Conservation (phyloP, 2,113 vertebrate genomes). For the Ramphastos sulfuratus region DNA sequence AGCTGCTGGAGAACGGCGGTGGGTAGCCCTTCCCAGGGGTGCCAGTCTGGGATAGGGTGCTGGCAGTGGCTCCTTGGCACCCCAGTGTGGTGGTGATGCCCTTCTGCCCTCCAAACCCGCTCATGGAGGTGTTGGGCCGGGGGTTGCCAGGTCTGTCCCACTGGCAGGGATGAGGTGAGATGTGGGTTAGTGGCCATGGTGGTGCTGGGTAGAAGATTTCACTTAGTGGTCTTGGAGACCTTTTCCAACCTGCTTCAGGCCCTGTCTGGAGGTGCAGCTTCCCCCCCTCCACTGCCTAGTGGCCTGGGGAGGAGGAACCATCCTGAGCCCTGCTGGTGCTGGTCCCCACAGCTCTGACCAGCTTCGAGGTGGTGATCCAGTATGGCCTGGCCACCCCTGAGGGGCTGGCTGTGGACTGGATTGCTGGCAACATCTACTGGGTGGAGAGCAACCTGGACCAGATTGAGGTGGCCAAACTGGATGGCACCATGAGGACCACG, state of each 20-base stretch:
- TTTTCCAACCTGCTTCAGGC: background rate
- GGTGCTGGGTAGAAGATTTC: too few relatives aligned
- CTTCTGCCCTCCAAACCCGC: conserved; percentile 30
- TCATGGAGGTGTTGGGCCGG: background rate
- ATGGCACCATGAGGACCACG: conserved; percentile 93
- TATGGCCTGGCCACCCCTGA: conserved; percentile 94
- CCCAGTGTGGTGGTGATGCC: background rate
- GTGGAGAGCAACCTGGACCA: conserved; percentile 99
- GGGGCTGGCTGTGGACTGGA: conserved; percentile 97
- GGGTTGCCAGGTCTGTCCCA: too few relatives aligned
- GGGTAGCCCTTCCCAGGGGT: background rate
- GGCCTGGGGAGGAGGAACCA: background rate
- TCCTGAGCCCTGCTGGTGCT: background rate
- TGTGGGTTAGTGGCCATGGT: too few relatives aligned
- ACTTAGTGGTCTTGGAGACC: too few relatives aligned
- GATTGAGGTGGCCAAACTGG: conserved; percentile 96
- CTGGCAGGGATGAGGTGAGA: too few relatives aligned
- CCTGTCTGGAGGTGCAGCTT: fast-evolving
- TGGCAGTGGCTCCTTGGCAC: fast-evolving
- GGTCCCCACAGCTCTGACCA: conserved; percentile 88
- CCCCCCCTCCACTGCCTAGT: fast-evolving
- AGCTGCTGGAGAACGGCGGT: conserved; percentile 95
- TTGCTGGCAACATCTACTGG: conserved; percentile 99
- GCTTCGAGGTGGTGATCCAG: conserved; percentile 97
- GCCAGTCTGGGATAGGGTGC: background rate